Conservation (phyloP, 2,888 invertebrate genomes). For the Athalia cordata region DNA sequence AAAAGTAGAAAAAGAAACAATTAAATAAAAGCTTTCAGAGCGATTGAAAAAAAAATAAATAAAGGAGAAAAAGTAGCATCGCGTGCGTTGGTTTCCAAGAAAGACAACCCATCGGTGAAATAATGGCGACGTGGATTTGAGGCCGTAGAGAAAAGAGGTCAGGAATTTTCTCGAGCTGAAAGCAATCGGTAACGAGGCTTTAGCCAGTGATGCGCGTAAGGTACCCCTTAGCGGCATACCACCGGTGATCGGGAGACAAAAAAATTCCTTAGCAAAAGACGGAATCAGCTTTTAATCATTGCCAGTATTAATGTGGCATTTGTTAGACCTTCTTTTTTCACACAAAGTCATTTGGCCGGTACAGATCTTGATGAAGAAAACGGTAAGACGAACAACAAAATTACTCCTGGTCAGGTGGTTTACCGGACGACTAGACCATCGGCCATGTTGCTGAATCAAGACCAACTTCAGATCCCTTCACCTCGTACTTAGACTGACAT, state of each 20-base stretch:
- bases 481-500: slow-evolving; percentile 22
- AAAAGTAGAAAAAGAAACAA: background rate
- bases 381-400: too few relatives aligned
- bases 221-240: background rate
- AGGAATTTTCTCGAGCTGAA: slow-evolving; percentile 24
- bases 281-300: too few relatives aligned
- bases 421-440: too few relatives aligned
- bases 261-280: too few relatives aligned
- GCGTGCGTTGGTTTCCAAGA: slow-evolving; percentile 12
- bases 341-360: too few relatives aligned
- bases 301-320: too few relatives aligned
- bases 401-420: too few relatives aligned
- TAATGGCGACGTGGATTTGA: background rate
- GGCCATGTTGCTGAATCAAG: background rate
- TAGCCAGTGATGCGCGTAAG: background rate
- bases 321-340: too few relatives aligned
- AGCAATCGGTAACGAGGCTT: slow-evolving; percentile 4
- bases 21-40: background rate
- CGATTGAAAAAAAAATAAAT: background rate
- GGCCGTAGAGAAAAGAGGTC: slow-evolving; percentile 24
- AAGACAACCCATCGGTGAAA: background rate
- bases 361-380: too few relatives aligned
- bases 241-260: background rate
- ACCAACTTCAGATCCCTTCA: background rate
- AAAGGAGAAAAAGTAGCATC: background rate